Base-by-base conservation (phyloP, 2,797 vertebrate species). In the Argyrosomus regius region DNA sequence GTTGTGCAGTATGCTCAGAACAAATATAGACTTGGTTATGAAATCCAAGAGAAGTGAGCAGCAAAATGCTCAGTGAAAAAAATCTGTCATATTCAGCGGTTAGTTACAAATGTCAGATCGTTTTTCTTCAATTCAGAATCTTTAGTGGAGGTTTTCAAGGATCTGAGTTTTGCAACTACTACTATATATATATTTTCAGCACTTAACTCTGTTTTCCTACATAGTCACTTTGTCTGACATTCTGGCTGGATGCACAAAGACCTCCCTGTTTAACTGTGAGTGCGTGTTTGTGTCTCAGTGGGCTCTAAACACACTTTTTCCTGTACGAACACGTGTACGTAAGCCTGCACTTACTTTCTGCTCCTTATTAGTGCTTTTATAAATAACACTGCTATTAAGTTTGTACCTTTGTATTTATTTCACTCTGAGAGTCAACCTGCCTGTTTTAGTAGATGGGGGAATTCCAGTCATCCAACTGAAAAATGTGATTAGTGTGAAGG, bases 21-120 rank as follows among this genome's bases (percentile, higher is more conserved):
- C 67, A 87, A 91, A 92, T 90, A 93, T 90, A 89, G 86, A 89
- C 75, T 14, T n/a, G 67, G 85, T 91, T 91, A 91, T 88, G 77
- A 90, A 93, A 91, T 76, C 72, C 5, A 58, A 71, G 69, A 79
- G 62, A 83, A 77, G 64, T 64, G 78, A 82, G 65, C 24, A 60
- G 68, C 52, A 75, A 76, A 87, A 73, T 28, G 49, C 62, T 69
- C 24, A 7, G n/a, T 35, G 68, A 13, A 64, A 67, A 35, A 75
- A 72, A 78, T 57, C 35, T 68, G 58, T 71, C 69, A 50, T 22
- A 18, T 45, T 75, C 3, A 9, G 35, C 20, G 20, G 60, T 45
- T 72, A 12, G 22, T 39, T 72, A 50, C 28, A 58, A 31, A 59
- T 61, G 70, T 56, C 24, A 62, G 3, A 22, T 26, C 0, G 0